phyloP scores from a whole-genome alignment of 2,888 invertebrate genomes.

The Orchestes rusci region DNA sequence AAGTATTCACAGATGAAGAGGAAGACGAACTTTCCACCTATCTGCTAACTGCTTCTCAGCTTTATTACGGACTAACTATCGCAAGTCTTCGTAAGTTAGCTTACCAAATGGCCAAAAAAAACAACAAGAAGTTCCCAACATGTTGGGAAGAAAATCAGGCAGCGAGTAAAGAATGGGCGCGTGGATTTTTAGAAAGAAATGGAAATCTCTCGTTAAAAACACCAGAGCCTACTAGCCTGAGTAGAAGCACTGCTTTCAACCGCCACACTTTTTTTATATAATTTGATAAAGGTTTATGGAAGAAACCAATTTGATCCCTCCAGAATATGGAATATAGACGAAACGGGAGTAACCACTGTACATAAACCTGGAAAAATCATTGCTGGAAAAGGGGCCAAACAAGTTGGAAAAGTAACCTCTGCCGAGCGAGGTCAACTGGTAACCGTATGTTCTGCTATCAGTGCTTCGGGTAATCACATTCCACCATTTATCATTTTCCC shows the following conservation, averaged over 20 bases:
- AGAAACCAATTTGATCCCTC: constrained; percentile 12
- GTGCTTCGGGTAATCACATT: constrained; percentile 26
- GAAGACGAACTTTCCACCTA: constrained; percentile 3
- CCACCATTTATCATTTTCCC: constrained; percentile 31
- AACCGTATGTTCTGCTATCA: constrained; percentile 28
- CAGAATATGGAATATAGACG: constrained; percentile 31
- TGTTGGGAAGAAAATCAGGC: constrained; percentile 8
- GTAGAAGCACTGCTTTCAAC: constrained; percentile 32
- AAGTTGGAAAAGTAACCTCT: constrained; percentile 28
- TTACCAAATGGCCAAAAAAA: constrained; percentile 9
- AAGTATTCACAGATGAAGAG: constrained; percentile 8
- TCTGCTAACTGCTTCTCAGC: constrained; percentile 2
- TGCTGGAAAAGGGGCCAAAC: constrained; percentile 32
- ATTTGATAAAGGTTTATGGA: constrained; percentile 7
- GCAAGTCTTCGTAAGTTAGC: constrained; percentile 8
- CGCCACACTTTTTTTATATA: constrained; percentile 26
- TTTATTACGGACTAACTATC: constrained; percentile 8
- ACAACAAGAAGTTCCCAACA: constrained; percentile 8
- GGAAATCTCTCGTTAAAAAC: constrained; percentile 25
- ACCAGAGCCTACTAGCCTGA: constrained; percentile 32
- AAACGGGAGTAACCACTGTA: too few relatives aligned
- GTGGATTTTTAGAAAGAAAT: constrained; percentile 18
- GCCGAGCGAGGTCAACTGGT: constrained; percentile 27
- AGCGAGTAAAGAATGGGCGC: constrained; percentile 17
- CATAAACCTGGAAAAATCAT: constrained; percentile 31